Evolutionary conservation across 2,113 vertebrate genomes (phyloP).

Genomic region (Rhabdomys dilectus): DNA sequence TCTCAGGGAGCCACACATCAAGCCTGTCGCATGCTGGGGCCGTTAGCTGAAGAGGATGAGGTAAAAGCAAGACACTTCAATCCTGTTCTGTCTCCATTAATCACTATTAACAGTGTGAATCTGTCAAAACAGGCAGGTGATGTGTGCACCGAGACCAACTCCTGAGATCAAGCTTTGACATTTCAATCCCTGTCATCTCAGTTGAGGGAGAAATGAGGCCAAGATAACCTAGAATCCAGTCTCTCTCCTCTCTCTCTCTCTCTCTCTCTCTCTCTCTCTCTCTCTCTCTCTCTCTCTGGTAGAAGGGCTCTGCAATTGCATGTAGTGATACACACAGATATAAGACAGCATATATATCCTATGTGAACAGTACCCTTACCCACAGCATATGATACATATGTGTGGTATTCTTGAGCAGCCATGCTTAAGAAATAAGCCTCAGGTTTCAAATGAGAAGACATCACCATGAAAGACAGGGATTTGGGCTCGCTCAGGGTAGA

Average conservation of each 20-base stretch:
- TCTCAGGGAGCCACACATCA: background rate
- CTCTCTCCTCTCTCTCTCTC: background rate
- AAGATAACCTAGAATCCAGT: background rate
- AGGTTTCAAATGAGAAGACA: background rate
- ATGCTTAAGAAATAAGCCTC: background rate
- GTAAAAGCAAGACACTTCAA: background rate
- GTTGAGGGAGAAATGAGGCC: slow-evolving; percentile 59
- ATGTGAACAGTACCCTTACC: no score
- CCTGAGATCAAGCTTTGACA: slow-evolving; percentile 61
- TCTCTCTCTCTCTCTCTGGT: background rate
- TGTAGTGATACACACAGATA: background rate
- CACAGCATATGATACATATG: background rate
- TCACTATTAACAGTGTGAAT: slow-evolving; percentile 54
- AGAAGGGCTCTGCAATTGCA: background rate
- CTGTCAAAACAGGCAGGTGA: slow-evolving; percentile 47
- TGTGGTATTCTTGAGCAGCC: background rate
- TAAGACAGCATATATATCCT: no score
- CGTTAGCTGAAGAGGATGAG: background rate
- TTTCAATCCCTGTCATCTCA: slow-evolving; percentile 64
- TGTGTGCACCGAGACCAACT: slow-evolving; percentile 46
- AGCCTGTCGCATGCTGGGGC: fast-evolving
- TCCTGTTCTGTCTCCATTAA: background rate
- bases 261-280: background rate
- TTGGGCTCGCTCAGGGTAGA: background rate
- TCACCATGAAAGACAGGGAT: background rate